Evolutionary conservation across 2,113 vertebrate species (phyloP).

Genomic region (Apodemus sylvaticus): DNA sequence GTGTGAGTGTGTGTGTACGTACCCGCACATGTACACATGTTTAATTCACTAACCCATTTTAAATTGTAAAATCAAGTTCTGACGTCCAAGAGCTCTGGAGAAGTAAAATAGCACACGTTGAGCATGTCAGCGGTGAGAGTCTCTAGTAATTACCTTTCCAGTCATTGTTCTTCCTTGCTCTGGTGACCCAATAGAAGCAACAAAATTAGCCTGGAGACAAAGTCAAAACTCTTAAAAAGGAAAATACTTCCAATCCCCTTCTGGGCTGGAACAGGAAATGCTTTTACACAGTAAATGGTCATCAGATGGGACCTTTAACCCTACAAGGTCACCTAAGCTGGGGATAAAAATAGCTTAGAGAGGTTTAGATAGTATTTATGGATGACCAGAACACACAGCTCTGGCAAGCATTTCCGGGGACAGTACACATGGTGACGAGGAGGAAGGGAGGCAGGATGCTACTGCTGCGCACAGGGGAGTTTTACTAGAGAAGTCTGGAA

Average conservation of each 20-base stretch:
- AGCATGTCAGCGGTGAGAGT: background rate
- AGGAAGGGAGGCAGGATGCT: background rate
- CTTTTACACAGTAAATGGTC: conserved; percentile 30
- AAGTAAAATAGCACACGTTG: conserved; percentile 16
- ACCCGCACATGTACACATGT: no score
- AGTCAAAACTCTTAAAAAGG: conserved; percentile 3
- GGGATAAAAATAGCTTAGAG: conserved; percentile 27
- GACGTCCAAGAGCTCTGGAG: background rate
- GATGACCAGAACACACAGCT: background rate
- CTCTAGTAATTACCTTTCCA: conserved; percentile 31
- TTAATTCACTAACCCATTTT: background rate
- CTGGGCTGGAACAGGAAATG: conserved; percentile 48
- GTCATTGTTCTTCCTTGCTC: background rate
- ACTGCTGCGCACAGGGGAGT: background rate
- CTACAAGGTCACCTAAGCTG: conserved; percentile 3
- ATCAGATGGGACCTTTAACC: conserved; percentile 42
- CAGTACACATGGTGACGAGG: background rate
- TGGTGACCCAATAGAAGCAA: conserved; percentile 8
- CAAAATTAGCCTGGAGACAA: background rate
- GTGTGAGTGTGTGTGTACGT: background rate
- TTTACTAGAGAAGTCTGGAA: background rate
- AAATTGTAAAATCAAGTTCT: background rate
- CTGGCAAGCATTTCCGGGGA: background rate
- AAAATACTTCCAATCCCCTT: conserved; percentile 30
- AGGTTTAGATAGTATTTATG: background rate